phyloP scores from a whole-genome alignment of 2,113 vertebrate species.

The Nibea albiflora region DNA sequence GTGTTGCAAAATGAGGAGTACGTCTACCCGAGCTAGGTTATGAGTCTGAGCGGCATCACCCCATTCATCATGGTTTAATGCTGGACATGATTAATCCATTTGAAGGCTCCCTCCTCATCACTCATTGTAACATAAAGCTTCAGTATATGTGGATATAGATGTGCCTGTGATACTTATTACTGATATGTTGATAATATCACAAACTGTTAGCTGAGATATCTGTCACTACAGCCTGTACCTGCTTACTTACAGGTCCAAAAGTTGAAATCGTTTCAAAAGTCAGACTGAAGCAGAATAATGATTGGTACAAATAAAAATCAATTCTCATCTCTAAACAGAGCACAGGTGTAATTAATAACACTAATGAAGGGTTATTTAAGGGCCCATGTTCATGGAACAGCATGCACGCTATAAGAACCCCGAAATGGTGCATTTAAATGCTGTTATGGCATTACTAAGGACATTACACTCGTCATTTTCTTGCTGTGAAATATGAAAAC shows the following conservation, averaged over 20 bases:
- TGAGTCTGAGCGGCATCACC: conserved; percentile 17
- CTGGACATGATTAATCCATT: conserved; percentile 13
- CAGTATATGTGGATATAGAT: background rate
- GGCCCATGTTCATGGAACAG: background rate
- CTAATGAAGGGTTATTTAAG: background rate
- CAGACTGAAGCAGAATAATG: too few relatives aligned
- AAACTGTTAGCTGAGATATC: background rate
- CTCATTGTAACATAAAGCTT: background rate
- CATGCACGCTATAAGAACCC: background rate
- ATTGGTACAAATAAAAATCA: too few relatives aligned
- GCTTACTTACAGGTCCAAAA: too few relatives aligned
- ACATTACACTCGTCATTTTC: background rate
- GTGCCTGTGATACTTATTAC: too few relatives aligned
- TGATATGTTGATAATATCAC: too few relatives aligned
- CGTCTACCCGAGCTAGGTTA: background rate
- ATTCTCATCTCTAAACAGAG: background rate
- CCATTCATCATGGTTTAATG: conserved; percentile 36
- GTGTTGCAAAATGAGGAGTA: background rate
- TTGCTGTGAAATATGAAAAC: background rate
- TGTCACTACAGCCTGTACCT: too few relatives aligned
- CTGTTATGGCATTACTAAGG: background rate
- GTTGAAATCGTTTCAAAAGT: too few relatives aligned
- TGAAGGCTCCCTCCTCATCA: conserved; percentile 7
- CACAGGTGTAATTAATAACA: background rate
- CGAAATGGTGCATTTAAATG: background rate